These are phyloP conservation scores for Tachyglossus aculeatus DNA, from an alignment of 2,797 vertebrate species.

Conservation along the genomic window DNA sequence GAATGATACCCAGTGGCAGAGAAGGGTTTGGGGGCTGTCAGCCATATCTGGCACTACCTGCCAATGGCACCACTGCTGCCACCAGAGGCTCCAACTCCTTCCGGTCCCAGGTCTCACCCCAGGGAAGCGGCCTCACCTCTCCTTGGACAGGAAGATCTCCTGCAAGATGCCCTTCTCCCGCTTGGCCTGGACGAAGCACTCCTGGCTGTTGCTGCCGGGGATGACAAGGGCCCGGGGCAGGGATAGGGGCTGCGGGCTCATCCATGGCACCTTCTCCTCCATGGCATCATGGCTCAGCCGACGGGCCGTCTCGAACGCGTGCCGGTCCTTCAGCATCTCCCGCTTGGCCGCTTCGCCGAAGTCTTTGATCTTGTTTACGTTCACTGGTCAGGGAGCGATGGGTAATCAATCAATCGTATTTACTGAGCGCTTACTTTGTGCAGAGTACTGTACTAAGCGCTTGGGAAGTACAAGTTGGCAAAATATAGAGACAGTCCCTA, in stretches of 20 bases:
- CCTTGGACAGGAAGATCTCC: conserved; percentile 93
- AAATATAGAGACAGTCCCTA: too few species aligned
- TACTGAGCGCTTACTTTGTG: too few species aligned
- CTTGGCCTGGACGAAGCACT: conserved; percentile 88
- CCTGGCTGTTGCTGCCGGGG: conserved; percentile 85
- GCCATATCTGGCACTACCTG: too few species aligned
- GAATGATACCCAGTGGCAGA: too few species aligned
- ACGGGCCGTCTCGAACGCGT: conserved; percentile 91
- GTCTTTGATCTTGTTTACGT: conserved; percentile 97
- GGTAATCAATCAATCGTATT: too few species aligned
- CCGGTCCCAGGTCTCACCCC: too few species aligned
- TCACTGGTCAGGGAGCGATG: conserved; percentile 74
- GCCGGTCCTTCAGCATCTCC: conserved; percentile 91
- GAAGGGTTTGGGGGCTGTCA: too few species aligned
- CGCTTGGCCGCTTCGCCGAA: conserved; percentile 93
- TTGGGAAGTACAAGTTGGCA: too few species aligned
- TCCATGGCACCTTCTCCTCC: conserved; percentile 92
- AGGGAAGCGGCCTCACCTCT: too few species aligned
- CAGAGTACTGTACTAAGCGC: too few species aligned
- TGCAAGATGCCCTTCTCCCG: conserved; percentile 93
- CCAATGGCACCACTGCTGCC: too few species aligned
- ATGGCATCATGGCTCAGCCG: conserved; percentile 92
- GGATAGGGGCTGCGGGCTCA: conserved; percentile 80
- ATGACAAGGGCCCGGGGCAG: conserved; percentile 77
- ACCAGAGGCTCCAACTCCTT: too few species aligned